phyloP scores from a whole-genome alignment of 2,888 invertebrate genomes.

The Bimastos eiseni region DNA sequence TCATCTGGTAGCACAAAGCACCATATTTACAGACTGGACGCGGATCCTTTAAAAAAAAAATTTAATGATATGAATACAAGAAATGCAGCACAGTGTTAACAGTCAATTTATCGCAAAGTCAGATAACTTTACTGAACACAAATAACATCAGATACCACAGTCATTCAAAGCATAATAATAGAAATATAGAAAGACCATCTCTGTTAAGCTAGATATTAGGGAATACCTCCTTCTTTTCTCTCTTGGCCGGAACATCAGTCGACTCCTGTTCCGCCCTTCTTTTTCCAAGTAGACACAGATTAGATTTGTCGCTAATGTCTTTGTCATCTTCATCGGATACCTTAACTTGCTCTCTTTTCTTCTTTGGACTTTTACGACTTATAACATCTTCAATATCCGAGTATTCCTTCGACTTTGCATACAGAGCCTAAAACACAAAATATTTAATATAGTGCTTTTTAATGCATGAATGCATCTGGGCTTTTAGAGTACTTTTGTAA shows the following conservation, averaged over 20 bases:
- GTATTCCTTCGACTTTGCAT: constrained; percentile 60
- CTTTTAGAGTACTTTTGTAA: no score
- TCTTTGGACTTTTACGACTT: constrained; percentile 31
- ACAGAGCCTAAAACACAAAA: constrained; percentile 51
- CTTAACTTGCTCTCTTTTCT: not conserved
- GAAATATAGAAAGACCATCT: no score
- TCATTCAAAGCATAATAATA: no score
- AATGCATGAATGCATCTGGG: no score
- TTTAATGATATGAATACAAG: not conserved
- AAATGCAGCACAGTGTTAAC: no score
- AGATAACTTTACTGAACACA: no score
- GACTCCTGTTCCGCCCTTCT: not conserved
- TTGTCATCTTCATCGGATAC: not conserved
- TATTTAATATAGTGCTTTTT: constrained; percentile 29
- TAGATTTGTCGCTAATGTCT: not conserved
- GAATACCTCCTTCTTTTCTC: not conserved
- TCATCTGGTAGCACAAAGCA: constrained; percentile 58
- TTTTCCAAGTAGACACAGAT: not conserved
- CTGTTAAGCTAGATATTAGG: not conserved
- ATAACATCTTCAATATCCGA: constrained; percentile 52
- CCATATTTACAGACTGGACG: constrained; percentile 55
- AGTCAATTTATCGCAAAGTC: no score
- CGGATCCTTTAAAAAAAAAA: constrained; percentile 45
- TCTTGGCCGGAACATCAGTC: not conserved
- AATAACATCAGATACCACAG: no score